Evolutionary conservation across 2,888 invertebrate genomes (phyloP).

Genomic region (Stenotaenia linearis): DNA sequence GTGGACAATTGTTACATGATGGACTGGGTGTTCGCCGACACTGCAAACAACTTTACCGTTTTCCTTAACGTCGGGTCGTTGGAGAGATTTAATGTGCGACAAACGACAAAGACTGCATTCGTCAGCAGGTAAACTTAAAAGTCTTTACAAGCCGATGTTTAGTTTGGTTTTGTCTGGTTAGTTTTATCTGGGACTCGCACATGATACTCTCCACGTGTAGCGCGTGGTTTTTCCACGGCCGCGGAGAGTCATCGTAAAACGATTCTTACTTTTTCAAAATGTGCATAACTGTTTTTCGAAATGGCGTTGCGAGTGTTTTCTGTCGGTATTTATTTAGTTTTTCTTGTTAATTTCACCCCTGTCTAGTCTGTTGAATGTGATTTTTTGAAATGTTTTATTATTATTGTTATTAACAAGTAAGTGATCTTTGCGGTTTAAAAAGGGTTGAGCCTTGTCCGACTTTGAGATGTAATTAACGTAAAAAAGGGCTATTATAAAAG

Average conservation of each 20-base stretch:
- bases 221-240: not conserved
- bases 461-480: not conserved
- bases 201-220: slow-evolving; percentile 7
- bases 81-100: not conserved
- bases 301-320: not conserved
- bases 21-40: not conserved
- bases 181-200: not conserved
- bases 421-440: not conserved
- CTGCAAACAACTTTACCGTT: not conserved
- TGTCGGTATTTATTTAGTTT: not conserved
- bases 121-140: not conserved
- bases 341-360: not conserved
- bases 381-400: not conserved
- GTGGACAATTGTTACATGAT: slow-evolving; percentile 6
- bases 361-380: not conserved
- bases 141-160: not conserved
- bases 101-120: not conserved
- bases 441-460: not conserved
- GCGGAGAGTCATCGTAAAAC: not conserved
- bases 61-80: not conserved
- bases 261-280: not conserved
- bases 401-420: slow-evolving; percentile 12
- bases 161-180: not conserved
- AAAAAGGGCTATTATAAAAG: not conserved
- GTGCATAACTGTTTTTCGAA: not conserved